phyloP scores from a whole-genome alignment of 1,140 invertebrate species.

The Pomacea maculata region DNA sequence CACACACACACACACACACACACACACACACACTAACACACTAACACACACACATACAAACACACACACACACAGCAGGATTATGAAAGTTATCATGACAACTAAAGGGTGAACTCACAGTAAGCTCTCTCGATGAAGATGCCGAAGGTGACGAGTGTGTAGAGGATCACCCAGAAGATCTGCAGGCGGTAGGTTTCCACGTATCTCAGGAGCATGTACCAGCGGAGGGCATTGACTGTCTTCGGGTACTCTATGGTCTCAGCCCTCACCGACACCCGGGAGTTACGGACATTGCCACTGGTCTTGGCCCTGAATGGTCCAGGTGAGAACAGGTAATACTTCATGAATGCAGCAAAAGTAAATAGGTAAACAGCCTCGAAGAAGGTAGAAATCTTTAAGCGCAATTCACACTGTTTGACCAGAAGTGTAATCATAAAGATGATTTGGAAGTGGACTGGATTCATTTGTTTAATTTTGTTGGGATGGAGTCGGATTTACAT shows the following conservation, averaged over 20 bases:
- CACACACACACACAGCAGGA: background rate
- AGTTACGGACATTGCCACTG: background rate
- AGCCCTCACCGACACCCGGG: slow-evolving; percentile 11
- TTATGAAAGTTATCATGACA: background rate
- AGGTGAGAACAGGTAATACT: no score
- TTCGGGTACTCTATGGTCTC: slow-evolving; percentile 20
- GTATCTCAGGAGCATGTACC: slow-evolving; percentile 73
- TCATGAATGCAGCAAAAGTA: no score
- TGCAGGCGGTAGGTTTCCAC: slow-evolving; percentile 95
- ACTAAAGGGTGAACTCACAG: slow-evolving; percentile 73
- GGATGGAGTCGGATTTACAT: background rate
- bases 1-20: background rate
- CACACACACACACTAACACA: background rate
- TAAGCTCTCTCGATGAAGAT: slow-evolving; percentile 97
- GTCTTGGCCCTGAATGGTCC: no score
- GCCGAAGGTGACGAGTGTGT: slow-evolving; percentile 92
- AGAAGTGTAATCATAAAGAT: no score
- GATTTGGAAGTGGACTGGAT: no score
- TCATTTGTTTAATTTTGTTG: no score
- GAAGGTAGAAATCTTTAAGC: no score
- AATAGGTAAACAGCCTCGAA: no score
- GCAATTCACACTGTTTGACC: no score
- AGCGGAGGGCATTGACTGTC: slow-evolving; percentile 32
- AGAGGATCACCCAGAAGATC: slow-evolving; percentile 97
- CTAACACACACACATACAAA: no score